Evolutionary conservation across 2,797 vertebrate species (phyloP).

Genomic region (Spondyliosoma cantharus): DNA sequence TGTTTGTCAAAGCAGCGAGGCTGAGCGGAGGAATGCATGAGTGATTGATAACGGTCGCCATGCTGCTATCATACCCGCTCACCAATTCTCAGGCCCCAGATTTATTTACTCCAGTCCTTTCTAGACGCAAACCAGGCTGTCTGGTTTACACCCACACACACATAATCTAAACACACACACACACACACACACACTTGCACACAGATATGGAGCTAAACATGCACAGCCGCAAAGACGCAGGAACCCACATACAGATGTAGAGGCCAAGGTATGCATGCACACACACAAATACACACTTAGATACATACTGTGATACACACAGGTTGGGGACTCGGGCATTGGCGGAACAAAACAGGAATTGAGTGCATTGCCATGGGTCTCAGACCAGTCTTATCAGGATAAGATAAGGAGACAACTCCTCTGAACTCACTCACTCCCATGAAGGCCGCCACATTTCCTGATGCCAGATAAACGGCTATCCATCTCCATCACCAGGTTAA

Average conservation of each 20-base stretch:
- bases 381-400: slow-evolving; percentile 44
- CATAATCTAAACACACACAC: slow-evolving; percentile 64
- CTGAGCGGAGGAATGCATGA: slow-evolving; percentile 71
- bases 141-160: slow-evolving; percentile 76
- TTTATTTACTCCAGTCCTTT: slow-evolving; percentile 83
- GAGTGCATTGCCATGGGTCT: slow-evolving; percentile 48
- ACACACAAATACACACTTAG: slow-evolving; percentile 21
- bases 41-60: slow-evolving; percentile 79
- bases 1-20: slow-evolving; percentile 57
- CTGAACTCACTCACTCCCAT: slow-evolving; percentile 50
- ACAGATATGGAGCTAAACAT: slow-evolving; percentile 65
- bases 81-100: slow-evolving; percentile 61
- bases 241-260: slow-evolving; percentile 62
- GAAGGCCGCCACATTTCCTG: slow-evolving; percentile 67
- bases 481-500: slow-evolving; percentile 45
- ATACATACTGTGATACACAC: slow-evolving; percentile 29
- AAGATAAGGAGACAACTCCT: slow-evolving; percentile 55
- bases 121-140: slow-evolving; percentile 75
- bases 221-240: slow-evolving; percentile 56
- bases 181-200: slow-evolving; percentile 42
- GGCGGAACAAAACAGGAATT: slow-evolving; percentile 61
- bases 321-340: slow-evolving; percentile 29
- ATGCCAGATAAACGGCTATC: slow-evolving; percentile 63
- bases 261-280: slow-evolving; percentile 37
- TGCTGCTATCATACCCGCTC: slow-evolving; percentile 74